Percentiles rank a stretch among this genome's conserved stretches.
phyloP scores from a whole-genome alignment of 2,888 invertebrate genomes.

The Dryobota labecula region DNA sequence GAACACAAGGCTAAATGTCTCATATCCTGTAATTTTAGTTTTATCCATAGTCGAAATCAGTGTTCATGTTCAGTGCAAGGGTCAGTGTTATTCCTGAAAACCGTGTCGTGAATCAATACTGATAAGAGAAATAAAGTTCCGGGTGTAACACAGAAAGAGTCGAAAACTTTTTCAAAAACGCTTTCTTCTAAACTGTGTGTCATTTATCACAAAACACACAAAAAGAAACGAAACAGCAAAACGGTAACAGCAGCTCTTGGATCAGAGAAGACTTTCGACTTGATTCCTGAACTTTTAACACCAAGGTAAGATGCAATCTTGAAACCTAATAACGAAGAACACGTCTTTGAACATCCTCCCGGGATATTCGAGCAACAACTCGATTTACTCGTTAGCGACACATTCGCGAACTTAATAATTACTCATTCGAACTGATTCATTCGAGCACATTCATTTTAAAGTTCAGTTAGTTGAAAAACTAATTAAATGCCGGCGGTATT shows the following conservation, averaged over 20 bases:
- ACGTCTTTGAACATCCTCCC: constrained; percentile 5
- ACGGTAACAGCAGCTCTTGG: neutral
- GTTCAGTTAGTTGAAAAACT: constrained; percentile 51
- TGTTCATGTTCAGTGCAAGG: neutral
- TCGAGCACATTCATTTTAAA: constrained; percentile 31
- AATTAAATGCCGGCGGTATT: constrained; percentile 45
- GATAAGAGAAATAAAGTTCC: neutral
- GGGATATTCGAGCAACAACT: constrained; percentile 20
- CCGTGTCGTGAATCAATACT: neutral
- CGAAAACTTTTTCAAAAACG: neutral
- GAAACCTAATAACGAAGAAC: constrained; percentile 18
- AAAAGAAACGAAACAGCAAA: neutral
- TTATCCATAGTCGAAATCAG: neutral
- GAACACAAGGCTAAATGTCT: too few species aligned
- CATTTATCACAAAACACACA: neutral
- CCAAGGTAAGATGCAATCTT: constrained; percentile 11
- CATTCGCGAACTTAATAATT: constrained; percentile 47
- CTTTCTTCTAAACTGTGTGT: neutral
- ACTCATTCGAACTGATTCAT: constrained; percentile 49
- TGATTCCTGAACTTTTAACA: constrained; percentile 13
- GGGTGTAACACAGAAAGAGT: neutral
- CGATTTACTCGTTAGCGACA: constrained; percentile 38
- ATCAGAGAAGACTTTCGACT: neutral
- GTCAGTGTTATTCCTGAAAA: neutral
- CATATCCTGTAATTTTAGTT: neutral